Conservation (phyloP, 2,113 vertebrate genomes). For the Hymenochirus boettgeri region DNA sequence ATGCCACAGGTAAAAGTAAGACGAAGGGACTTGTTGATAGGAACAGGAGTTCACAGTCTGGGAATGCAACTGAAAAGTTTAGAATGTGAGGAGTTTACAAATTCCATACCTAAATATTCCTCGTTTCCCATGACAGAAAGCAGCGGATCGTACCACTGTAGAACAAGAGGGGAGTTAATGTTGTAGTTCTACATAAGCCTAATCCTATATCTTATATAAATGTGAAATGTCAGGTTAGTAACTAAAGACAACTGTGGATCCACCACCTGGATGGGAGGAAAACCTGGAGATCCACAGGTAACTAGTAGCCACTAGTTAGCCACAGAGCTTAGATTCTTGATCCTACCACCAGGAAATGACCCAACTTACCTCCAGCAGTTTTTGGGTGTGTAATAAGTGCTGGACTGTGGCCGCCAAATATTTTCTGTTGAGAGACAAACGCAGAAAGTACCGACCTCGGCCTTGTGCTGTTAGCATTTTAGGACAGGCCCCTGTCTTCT, state of each 20-base stretch:
- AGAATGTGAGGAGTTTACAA: no score
- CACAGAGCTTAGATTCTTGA: not conserved
- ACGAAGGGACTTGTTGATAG: no score
- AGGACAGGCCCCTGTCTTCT: constrained; percentile 56
- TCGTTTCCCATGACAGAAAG: constrained; percentile 67
- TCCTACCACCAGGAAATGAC: not conserved
- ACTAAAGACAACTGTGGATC: no score
- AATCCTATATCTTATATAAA: no score
- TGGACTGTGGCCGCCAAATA: constrained; percentile 58
- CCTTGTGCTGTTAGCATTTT: constrained; percentile 66
- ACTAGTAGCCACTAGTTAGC: no score
- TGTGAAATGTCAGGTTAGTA: no score
- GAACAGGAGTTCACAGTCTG: no score
- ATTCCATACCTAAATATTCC: constrained; percentile 60
- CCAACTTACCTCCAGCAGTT: constrained; percentile 63
- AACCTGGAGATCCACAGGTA: no score
- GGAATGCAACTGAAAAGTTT: no score
- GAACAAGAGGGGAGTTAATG: not conserved
- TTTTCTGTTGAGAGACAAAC: constrained; percentile 61
- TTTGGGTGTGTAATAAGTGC: constrained; percentile 60
- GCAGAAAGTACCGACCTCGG: constrained; percentile 61
- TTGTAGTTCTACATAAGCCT: no score
- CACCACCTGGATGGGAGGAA: no score
- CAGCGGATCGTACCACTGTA: constrained; percentile 70
- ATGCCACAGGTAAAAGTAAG: no score